Evolutionary conservation across 2,797 vertebrate genomes (phyloP), one percentile per base, ranked within the genome.

Genomic region (Staurois parvus): DNA sequence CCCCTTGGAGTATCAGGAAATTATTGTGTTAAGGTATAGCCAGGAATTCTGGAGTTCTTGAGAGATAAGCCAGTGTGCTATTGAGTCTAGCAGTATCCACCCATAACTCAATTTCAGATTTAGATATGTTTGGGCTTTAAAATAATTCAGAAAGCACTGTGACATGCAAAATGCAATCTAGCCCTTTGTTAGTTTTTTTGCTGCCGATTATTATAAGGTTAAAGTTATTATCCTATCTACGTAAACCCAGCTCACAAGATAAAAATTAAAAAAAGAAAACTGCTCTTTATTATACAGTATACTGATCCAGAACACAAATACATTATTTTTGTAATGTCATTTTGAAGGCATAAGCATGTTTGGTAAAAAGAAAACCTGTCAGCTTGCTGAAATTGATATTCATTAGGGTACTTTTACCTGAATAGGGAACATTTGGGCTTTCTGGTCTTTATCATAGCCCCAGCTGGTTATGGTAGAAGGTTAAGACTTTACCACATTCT

Each of bases 391-490:
- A 94, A 95, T 90, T 93, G 94, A 94, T 94, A 94, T 94, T 94
- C 94, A 95, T 94, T 94, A 94, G 92, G 91, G 92, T 90, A 89
- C 92, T 91, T 91, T 91, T 92, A 89, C 92, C 91, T 95, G 94
- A 95, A 95, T 92, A 93, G 93, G 88, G 88, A 94, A 90, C 95
- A 95, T 95, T 95, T 95, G 94, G 95, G 92, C 93, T 93, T 93
- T 91, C 90, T 92, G 91, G 94, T 91, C 94, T 94, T 94, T 95
- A 95, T 94, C 93, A 93, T 92, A 94, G 94, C 92, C 94, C 94
- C 95, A 95, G 95, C 94, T 96, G 95, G 94, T 95, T 94, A 94
- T 92, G 93, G 94, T 91, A 93, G 93, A 95, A 95, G 94, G 94
- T 94, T 95, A 95, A 95, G 94, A 94, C 93, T 90, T 95, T 93